These are phyloP conservation scores for Parnassius glacialis DNA, from an alignment of 2,888 invertebrate species.

Conservation along the genomic window DNA sequence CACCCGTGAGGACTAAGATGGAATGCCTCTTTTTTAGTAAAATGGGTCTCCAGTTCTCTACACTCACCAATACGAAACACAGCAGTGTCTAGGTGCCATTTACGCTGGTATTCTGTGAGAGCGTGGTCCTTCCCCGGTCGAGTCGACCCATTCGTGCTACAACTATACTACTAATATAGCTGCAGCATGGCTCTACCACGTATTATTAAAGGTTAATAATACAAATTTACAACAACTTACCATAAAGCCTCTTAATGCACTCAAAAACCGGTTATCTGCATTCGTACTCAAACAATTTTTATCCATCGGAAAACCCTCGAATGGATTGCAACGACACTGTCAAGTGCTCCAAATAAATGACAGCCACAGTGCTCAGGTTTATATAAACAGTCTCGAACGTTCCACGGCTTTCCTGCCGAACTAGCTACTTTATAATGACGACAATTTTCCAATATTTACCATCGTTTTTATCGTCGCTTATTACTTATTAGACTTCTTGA, in stretches of 20 bases:
- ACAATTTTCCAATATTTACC: constrained; percentile 41
- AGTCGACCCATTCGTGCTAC: too few relatives aligned
- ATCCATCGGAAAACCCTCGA: constrained; percentile 12
- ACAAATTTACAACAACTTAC: constrained; percentile 12
- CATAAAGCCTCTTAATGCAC: constrained; percentile 14
- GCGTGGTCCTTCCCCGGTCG: too few relatives aligned
- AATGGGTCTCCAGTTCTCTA: too few relatives aligned
- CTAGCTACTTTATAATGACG: constrained; percentile 32
- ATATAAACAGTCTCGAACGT: constrained; percentile 58
- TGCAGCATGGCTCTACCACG: too few relatives aligned
- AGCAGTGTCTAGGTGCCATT: too few relatives aligned
- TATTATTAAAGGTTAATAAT: too few relatives aligned
- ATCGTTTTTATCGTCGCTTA: constrained; percentile 32
- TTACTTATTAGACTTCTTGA: constrained; percentile 23
- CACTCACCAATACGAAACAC: too few relatives aligned
- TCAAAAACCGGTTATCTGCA: constrained; percentile 19
- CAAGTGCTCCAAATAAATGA: constrained; percentile 28
- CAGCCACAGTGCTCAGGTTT: constrained; percentile 37
- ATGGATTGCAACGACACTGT: constrained; percentile 22
- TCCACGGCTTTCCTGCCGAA: constrained; percentile 59
- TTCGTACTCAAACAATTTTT: constrained; percentile 14
- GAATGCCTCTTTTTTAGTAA: too few relatives aligned
- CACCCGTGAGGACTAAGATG: too few relatives aligned
- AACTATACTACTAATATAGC: too few relatives aligned
- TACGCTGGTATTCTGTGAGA: too few relatives aligned